A percentile compares a stretch with the other conserved stretches of the same genome.
These are phyloP conservation scores for Pseudomyrmex dendroicus DNA, from an alignment of 1,140 invertebrate genomes.

Conservation along the genomic window DNA sequence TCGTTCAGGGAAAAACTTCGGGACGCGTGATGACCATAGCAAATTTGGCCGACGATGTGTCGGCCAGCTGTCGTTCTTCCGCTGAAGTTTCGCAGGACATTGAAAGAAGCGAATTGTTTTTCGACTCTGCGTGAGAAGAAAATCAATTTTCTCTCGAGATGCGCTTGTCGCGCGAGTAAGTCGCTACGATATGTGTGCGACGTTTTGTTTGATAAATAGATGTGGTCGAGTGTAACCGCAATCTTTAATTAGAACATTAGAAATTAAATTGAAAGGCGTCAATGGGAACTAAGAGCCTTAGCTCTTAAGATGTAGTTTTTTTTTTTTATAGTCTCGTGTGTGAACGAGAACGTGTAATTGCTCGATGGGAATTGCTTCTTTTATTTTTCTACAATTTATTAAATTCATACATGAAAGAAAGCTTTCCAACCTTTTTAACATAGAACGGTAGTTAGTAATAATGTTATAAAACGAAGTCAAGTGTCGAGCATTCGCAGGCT, in stretches of 20 bases:
- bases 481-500: conserved; percentile 1
- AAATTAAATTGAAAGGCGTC: background rate
- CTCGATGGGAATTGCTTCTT: no score
- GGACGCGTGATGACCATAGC: conserved; percentile 68
- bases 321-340: no score
- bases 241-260: background rate
- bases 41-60: conserved; percentile 39
- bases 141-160: conserved; percentile 28
- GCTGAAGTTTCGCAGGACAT: conserved; percentile 34
- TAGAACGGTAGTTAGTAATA: conserved; percentile 17
- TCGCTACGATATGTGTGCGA: background rate
- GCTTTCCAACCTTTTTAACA: background rate
- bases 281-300: background rate
- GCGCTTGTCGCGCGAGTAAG: conserved; percentile 7
- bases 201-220: background rate
- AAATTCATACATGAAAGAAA: background rate
- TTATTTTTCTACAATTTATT: background rate
- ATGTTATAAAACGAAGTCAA: conserved; percentile 13
- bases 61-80: conserved; percentile 64
- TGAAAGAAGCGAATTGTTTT: conserved; percentile 70
- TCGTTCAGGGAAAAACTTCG: conserved; percentile 59
- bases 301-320: background rate
- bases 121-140: conserved; percentile 13
- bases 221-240: background rate
- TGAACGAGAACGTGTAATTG: no score